Evolutionary conservation across 2,888 invertebrate species (phyloP).

Genomic region (Branchipolynoe longqiensis): DNA sequence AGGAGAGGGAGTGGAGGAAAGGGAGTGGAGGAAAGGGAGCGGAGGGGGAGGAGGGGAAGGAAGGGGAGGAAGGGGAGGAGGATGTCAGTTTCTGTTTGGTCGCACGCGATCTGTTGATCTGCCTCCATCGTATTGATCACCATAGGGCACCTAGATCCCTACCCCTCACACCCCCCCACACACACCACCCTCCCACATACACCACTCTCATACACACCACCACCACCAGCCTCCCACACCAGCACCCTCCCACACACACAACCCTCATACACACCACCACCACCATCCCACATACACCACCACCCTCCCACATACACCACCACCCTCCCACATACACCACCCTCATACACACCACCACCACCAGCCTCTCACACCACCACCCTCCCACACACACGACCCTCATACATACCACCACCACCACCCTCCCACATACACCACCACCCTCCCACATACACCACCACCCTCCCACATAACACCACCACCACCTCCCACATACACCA

Average conservation of each 20-base stretch:
- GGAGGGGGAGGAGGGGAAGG: conserved; percentile 1
- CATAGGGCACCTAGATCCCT: not conserved
- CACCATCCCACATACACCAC: too few species aligned
- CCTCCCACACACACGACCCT: not conserved
- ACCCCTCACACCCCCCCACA: not conserved
- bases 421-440: not conserved
- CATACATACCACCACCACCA: not conserved
- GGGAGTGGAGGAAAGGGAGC: not conserved
- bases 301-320: too few species aligned
- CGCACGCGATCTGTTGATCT: conserved; percentile 39
- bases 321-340: too few species aligned
- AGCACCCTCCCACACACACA: not conserved
- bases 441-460: not conserved
- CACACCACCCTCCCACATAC: not conserved
- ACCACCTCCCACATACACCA: too few species aligned
- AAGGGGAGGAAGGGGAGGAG: not conserved
- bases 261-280: not conserved
- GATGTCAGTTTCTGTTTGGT: conserved; percentile 3
- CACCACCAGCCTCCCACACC: not conserved
- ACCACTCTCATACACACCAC: not conserved
- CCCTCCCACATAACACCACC: too few species aligned
- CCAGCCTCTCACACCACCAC: too few species aligned
- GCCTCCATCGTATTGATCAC: conserved; percentile 7
- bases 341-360: too few species aligned
- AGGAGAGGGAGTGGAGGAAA: not conserved